Percentiles rank a stretch among this genome's conserved stretches.
Conservation (phyloP, 2,113 vertebrate species). For the Lepidothrix coronata region DNA sequence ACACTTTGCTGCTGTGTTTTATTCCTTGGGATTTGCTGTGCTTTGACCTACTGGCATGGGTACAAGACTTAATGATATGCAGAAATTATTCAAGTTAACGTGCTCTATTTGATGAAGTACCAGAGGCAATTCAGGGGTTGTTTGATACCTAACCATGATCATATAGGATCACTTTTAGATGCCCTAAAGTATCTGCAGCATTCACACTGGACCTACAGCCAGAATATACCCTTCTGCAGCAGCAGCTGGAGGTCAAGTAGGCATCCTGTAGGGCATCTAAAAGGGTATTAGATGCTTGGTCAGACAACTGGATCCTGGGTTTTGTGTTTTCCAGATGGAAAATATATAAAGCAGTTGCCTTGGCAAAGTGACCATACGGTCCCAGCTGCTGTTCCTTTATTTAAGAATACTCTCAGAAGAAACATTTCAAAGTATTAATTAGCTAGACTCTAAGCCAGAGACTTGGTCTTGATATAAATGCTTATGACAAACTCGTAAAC, state of each 20-base stretch:
- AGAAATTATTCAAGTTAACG: neutral
- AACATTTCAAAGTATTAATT: conserved; percentile 6
- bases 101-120: neutral
- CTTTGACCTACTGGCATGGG: neutral
- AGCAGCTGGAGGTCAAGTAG: neutral
- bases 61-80: neutral
- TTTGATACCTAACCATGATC: neutral
- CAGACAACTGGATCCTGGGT: neutral
- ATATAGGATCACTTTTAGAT: neutral
- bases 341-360: neutral
- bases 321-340: neutral
- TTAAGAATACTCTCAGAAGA: neutral
- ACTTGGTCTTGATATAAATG: neutral
- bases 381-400: neutral
- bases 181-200: neutral
- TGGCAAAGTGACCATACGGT: neutral
- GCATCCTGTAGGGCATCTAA: neutral
- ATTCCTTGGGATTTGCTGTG: neutral
- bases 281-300: neutral
- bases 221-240: neutral
- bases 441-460: neutral
- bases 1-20: neutral
- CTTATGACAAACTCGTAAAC: neutral
- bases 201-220: neutral
- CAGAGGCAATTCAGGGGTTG: neutral